Conservation (phyloP, 2,113 vertebrate species). For the Tenrec ecaudatus region DNA sequence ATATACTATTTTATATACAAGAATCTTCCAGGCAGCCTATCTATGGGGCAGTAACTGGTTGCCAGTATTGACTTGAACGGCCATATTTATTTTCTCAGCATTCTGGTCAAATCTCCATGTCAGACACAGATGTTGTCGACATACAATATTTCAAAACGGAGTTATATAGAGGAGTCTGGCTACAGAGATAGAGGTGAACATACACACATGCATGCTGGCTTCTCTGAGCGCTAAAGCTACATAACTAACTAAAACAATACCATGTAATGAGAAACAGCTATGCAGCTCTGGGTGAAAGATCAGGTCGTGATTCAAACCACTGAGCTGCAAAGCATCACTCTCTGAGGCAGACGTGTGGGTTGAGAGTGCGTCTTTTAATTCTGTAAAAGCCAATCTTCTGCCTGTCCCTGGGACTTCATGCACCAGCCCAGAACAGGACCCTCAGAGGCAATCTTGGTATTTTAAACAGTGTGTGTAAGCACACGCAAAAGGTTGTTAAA, state of each 20-base stretch:
- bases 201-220: constrained; percentile 40
- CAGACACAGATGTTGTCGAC: constrained; percentile 76
- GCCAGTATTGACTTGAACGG: constrained; percentile 74
- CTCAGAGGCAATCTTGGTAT: constrained; percentile 22
- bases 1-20: constrained; percentile 91
- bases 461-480: constrained; percentile 23
- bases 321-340: neutral
- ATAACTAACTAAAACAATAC: constrained; percentile 7
- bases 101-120: constrained; percentile 78
- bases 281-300: neutral
- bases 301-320: constrained; percentile 40
- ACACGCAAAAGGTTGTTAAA: neutral
- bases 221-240: constrained; percentile 45
- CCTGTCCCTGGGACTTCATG: constrained; percentile 1
- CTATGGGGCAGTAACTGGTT: constrained; percentile 79
- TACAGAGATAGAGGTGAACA: constrained; percentile 38
- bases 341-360: neutral
- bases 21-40: constrained; percentile 84
- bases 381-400: constrained; percentile 10
- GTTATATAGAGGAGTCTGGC: constrained; percentile 59
- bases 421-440: neutral
- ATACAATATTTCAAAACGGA: constrained; percentile 76
- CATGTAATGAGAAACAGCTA: constrained; percentile 54
- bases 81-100: constrained; percentile 79
- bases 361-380: neutral